A percentile compares a stretch with the other conserved stretches of the same genome.
Evolutionary conservation across 2,797 vertebrate species (phyloP).

Genomic region (Lycodopsis pacificus): DNA sequence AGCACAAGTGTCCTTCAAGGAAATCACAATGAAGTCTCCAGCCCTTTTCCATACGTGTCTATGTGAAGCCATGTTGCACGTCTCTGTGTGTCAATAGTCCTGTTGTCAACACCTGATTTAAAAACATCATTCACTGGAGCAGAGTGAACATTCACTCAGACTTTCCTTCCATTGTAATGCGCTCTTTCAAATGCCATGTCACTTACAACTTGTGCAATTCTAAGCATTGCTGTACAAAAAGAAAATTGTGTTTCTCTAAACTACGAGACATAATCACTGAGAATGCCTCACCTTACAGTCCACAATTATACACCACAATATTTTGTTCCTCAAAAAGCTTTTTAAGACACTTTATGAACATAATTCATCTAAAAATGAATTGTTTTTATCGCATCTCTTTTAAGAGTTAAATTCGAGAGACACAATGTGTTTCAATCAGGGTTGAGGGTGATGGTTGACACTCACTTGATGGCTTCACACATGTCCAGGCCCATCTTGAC

Average conservation of each 20-base stretch:
- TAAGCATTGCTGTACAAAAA: not conserved
- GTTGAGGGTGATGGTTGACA: not conserved
- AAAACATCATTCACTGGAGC: not conserved
- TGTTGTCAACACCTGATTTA: not conserved
- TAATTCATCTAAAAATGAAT: not conserved
- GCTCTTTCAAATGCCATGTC: not conserved
- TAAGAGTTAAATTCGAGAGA: not conserved
- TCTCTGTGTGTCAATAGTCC: constrained; percentile 1
- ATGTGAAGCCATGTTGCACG: not conserved
- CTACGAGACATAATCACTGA: not conserved
- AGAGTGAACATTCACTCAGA: not conserved
- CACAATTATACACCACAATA: not conserved
- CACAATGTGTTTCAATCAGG: not conserved
- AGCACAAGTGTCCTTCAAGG: not conserved
- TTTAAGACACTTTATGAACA: not conserved
- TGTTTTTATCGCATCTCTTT: not conserved
- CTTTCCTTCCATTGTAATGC: not conserved
- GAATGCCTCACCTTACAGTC: not conserved
- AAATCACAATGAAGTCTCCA: not conserved
- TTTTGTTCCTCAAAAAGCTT: not conserved
- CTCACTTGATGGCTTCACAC: constrained; percentile 99
- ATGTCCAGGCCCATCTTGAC: constrained; percentile 99
- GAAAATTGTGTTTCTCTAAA: not conserved
- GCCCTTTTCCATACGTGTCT: not conserved
- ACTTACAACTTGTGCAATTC: not conserved